Evolutionary conservation across 2,113 vertebrate species (phyloP).

Genomic region (Petrocephalus microphthalmus): DNA sequence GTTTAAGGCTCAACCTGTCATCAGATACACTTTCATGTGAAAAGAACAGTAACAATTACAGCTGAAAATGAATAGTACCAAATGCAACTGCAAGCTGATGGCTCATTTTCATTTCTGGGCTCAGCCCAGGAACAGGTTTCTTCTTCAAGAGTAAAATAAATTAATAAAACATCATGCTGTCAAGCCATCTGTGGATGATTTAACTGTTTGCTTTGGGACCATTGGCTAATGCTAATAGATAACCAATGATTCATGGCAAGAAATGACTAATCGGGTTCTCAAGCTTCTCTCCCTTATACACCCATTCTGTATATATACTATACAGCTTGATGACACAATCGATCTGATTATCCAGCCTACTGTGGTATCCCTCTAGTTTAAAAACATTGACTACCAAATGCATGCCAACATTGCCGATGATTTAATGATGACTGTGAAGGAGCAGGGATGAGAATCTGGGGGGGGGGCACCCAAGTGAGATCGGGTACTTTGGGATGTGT

Average conservation of each 20-base stretch:
- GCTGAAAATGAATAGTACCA: background rate
- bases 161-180: constrained; percentile 2
- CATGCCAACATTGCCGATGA: background rate
- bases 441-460: background rate
- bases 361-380: background rate
- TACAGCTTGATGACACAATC: background rate
- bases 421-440: background rate
- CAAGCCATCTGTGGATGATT: constrained; percentile 3
- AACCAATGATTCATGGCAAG: background rate
- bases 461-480: background rate
- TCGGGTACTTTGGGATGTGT: background rate
- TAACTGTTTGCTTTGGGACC: constrained; percentile 1
- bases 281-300: background rate
- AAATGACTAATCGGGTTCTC: background rate
- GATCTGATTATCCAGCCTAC: background rate
- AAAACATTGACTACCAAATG: background rate
- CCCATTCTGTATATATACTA: background rate
- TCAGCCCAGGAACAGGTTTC: background rate
- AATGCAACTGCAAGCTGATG: background rate
- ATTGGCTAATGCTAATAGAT: background rate
- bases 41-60: background rate
- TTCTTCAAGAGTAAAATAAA: background rate
- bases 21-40: background rate
- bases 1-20: background rate
- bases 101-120: background rate